phyloP scores from a whole-genome alignment of 2,888 invertebrate genomes.

The Meiosimyza platycephala region DNA sequence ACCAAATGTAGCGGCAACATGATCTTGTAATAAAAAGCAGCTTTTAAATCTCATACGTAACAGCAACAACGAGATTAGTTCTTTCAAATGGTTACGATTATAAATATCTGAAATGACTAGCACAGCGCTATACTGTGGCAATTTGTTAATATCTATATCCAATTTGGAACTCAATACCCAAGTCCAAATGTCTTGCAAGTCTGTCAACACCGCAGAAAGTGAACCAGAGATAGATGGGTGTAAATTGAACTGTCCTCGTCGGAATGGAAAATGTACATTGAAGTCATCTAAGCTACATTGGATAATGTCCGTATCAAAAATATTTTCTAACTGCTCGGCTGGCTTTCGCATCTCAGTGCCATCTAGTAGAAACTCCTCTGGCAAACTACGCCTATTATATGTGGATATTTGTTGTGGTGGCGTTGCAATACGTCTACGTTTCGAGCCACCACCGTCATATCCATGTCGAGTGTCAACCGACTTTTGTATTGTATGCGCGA shows the following conservation, averaged over 20 bases:
- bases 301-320: constrained; percentile 56
- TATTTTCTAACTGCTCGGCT: constrained; percentile 16
- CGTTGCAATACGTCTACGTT: constrained; percentile 82
- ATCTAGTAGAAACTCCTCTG: constrained; percentile 71
- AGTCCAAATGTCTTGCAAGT: constrained; percentile 90
- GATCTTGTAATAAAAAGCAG: constrained; percentile 75
- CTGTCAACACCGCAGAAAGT: constrained; percentile 83
- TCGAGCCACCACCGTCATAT: constrained; percentile 66
- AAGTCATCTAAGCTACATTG: constrained; percentile 69
- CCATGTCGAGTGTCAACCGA: constrained; percentile 79
- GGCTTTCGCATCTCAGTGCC: constrained; percentile 18
- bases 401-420: constrained; percentile 91
- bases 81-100: constrained; percentile 85
- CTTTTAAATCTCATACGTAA: constrained; percentile 86
- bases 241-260: constrained; percentile 87
- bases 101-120: constrained; percentile 91
- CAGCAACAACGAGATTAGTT: constrained; percentile 83
- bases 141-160: constrained; percentile 76
- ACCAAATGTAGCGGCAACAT: constrained; percentile 87
- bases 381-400: constrained; percentile 83
- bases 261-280: constrained; percentile 91
- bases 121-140: constrained; percentile 86
- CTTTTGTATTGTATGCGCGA: constrained; percentile 88
- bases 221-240: constrained; percentile 89
- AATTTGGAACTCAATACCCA: constrained; percentile 81